phyloP scores from a whole-genome alignment of 92 coral and sea anemone genomes.

The Phenganax stokvisi region DNA sequence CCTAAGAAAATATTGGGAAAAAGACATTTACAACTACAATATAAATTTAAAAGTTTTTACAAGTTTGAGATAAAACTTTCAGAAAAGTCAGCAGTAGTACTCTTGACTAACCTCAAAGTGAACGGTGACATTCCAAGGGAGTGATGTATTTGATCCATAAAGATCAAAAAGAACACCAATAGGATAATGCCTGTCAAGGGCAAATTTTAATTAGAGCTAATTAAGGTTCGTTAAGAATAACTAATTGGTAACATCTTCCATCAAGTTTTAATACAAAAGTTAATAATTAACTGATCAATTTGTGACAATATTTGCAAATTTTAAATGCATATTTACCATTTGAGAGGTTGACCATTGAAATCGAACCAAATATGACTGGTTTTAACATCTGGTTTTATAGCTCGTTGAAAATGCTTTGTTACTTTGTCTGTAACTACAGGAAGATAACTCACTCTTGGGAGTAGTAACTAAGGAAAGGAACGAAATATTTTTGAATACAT shows the following conservation, averaged over 20 bases:
- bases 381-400: constrained; percentile 66
- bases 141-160: constrained; percentile 82
- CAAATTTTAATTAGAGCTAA: background rate
- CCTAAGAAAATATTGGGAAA: constrained; percentile 40
- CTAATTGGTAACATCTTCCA: no score
- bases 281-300: no score
- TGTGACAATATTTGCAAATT: background rate
- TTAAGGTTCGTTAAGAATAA: no score
- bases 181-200: constrained; percentile 77
- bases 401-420: constrained; percentile 87
- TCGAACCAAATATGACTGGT: constrained; percentile 96
- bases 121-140: constrained; percentile 96
- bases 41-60: background rate
- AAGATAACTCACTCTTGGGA: constrained; percentile 90
- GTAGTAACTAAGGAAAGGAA: constrained; percentile 59
- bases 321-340: constrained; percentile 54
- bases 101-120: constrained; percentile 77
- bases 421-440: constrained; percentile 94
- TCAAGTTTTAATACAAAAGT: no score
- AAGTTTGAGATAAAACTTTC: background rate
- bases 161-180: constrained; percentile 95
- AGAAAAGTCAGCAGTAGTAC: background rate
- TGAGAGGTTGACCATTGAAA: constrained; percentile 93
- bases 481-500: background rate
- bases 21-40: background rate